Percentiles rank a stretch among this genome's conserved stretches.
These are phyloP conservation scores for Aporophyla nigra DNA, from an alignment of 2,888 invertebrate species.

Conservation along the genomic window DNA sequence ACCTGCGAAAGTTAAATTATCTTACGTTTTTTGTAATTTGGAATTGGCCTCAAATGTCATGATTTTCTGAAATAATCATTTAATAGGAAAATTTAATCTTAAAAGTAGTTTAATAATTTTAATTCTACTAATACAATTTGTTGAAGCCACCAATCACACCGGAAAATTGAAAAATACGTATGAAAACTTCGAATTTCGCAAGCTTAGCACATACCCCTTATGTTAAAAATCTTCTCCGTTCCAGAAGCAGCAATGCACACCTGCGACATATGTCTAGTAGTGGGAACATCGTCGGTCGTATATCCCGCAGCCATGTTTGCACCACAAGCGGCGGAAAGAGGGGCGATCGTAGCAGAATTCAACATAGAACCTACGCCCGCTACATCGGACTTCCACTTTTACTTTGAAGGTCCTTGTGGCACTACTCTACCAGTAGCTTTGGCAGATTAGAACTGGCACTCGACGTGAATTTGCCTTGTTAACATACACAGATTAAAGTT, in stretches of 20 bases:
- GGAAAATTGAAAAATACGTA: neutral
- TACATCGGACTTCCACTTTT: conserved; percentile 84
- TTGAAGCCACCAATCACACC: neutral
- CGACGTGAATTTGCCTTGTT: too few species aligned
- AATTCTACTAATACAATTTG: neutral
- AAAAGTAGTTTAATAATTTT: too few species aligned
- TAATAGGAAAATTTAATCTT: too few species aligned
- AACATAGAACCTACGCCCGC: conserved; percentile 86
- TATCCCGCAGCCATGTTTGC: conserved; percentile 97
- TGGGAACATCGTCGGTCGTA: conserved; percentile 96
- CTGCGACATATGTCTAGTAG: conserved; percentile 95
- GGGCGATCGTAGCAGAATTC: conserved; percentile 90
- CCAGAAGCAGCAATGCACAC: conserved; percentile 91
- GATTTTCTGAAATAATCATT: neutral
- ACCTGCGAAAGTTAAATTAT: too few species aligned
- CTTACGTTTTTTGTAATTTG: neutral
- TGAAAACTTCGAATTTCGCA: neutral
- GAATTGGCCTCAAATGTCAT: neutral
- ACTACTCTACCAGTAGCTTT: conserved; percentile 83
- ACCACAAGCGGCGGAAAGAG: conserved; percentile 93
- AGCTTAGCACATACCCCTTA: too few species aligned
- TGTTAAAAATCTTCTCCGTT: conserved; percentile 53
- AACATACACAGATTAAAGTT: too few species aligned
- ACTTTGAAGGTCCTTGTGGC: conserved; percentile 88
- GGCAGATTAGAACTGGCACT: conserved; percentile 66